phyloP scores from a whole-genome alignment of 2,797 vertebrate genomes.

The Coccyzus lansbergi region DNA sequence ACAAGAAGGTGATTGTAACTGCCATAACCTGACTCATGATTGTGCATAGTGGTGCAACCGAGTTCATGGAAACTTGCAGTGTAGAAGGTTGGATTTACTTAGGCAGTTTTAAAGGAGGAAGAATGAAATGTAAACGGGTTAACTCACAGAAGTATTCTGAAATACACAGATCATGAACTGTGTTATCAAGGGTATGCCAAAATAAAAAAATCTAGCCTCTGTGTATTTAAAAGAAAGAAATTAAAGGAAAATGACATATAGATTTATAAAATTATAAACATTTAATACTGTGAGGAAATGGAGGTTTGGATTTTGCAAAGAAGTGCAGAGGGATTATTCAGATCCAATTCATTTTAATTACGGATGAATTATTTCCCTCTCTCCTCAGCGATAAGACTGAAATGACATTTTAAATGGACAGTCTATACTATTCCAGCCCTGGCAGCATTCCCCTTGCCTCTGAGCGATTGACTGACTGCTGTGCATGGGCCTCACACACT shows the following conservation, averaged over 20 bases:
- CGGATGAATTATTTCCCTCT: slow-evolving; percentile 9
- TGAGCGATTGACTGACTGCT: background rate
- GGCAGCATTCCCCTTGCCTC: background rate
- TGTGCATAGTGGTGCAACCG: background rate
- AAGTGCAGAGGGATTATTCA: background rate
- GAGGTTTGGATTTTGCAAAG: background rate
- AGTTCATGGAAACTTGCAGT: background rate
- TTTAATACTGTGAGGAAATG: background rate
- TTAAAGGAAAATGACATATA: background rate
- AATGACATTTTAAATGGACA: slow-evolving; percentile 13
- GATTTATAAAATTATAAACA: background rate
- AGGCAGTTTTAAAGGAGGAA: background rate
- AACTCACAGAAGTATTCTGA: background rate
- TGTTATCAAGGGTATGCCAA: background rate
- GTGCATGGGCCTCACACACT: background rate
- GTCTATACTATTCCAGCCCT: background rate
- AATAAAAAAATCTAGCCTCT: background rate
- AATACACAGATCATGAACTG: background rate
- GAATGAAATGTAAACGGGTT: background rate
- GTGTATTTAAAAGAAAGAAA: background rate
- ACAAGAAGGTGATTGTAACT: background rate
- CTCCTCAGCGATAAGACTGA: background rate
- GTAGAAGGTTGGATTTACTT: background rate
- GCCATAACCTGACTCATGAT: background rate
- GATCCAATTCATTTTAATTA: slow-evolving; percentile 4